These are phyloP conservation scores for Eulemur coronatus DNA, from an alignment of 2,797 vertebrate genomes.

Conservation along the genomic window DNA sequence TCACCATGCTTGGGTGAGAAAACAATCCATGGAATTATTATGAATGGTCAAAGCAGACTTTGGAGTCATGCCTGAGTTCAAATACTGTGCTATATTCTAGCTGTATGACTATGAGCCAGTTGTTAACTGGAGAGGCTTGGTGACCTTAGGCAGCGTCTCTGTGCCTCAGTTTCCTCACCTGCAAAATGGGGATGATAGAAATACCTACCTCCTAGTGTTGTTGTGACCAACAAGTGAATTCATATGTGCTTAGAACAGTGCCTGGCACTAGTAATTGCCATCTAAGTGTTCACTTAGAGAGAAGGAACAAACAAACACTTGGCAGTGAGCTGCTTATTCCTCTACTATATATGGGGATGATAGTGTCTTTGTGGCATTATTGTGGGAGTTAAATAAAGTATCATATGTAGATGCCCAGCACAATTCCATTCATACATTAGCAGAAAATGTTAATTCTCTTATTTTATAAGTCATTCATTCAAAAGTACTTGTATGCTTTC, in stretches of 20 bases:
- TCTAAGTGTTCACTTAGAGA: neutral
- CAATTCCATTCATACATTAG: neutral
- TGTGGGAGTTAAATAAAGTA: neutral
- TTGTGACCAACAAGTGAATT: neutral
- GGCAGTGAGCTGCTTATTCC: neutral
- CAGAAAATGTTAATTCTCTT: neutral
- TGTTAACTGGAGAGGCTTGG: neutral
- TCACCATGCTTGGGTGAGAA: neutral
- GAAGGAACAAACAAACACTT: neutral
- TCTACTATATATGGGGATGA: neutral
- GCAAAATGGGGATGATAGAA: neutral
- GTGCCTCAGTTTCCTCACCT: neutral
- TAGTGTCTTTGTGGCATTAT: neutral
- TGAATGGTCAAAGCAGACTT: neutral
- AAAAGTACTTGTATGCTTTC: neutral
- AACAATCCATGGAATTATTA: rapidly evolving
- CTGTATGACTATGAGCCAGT: neutral
- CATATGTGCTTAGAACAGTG: rapidly evolving
- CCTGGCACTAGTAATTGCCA: rapidly evolving
- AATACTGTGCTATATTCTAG: neutral
- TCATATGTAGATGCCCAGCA: too few species aligned
- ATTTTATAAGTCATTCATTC: neutral
- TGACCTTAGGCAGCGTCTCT: neutral
- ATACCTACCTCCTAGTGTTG: neutral
- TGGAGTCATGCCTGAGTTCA: neutral